phyloP scores from a whole-genome alignment of 2,797 vertebrate species.

The Mastacembelus armatus region DNA sequence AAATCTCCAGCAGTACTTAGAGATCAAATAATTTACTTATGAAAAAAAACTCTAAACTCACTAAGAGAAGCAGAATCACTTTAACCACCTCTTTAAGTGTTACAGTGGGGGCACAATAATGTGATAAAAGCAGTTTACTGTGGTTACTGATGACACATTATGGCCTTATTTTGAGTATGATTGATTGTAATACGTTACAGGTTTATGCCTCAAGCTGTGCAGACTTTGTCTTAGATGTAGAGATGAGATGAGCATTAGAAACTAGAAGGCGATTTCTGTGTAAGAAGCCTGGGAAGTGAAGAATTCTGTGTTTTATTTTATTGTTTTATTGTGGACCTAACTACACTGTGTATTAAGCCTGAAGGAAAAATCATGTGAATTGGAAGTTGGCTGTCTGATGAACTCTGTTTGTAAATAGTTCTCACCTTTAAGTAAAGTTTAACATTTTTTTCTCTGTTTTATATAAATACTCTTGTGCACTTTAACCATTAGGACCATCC shows the following conservation, averaged over 20 bases:
- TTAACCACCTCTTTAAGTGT: background rate
- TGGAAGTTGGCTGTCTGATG: background rate
- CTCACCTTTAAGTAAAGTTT: background rate
- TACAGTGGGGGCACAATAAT: background rate
- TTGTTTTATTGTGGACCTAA: background rate
- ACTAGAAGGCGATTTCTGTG: background rate
- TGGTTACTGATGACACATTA: conserved; percentile 1
- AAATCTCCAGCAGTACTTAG: background rate
- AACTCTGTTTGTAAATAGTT: conserved; percentile 29
- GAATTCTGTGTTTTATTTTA: background rate
- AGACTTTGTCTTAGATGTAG: background rate
- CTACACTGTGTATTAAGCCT: background rate
- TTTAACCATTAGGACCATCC: no score
- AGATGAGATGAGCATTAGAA: background rate
- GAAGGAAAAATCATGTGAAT: background rate
- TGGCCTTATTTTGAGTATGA: background rate
- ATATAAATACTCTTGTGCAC: conserved; percentile 59
- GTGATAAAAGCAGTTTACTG: conserved; percentile 5
- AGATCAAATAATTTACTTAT: conserved; percentile 2
- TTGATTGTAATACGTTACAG: background rate
- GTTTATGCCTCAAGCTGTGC: background rate
- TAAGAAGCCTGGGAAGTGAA: conserved; percentile 6
- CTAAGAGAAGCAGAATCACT: background rate
- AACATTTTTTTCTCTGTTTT: conserved; percentile 10
- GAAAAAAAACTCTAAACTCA: background rate